Conservation (phyloP, 2,888 invertebrate genomes). For the Orthosia incerta region DNA sequence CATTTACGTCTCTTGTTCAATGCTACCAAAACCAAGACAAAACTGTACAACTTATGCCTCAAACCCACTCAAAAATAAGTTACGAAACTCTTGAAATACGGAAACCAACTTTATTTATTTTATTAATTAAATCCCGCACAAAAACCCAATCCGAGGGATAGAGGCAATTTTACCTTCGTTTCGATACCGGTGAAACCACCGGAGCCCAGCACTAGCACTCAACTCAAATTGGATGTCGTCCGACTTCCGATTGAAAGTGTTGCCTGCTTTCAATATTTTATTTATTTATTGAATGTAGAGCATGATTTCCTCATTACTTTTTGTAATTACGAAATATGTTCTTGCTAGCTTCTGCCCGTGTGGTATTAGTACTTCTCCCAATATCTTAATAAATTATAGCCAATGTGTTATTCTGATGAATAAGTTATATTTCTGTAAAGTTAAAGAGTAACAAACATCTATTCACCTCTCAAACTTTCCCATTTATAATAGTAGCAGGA, state of each 20-base stretch:
- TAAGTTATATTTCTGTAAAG: too few relatives aligned
- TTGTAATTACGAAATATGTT: constrained; percentile 3
- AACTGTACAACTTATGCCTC: too few relatives aligned
- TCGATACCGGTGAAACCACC: not conserved
- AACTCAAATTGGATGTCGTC: constrained; percentile 48
- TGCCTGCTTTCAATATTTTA: constrained; percentile 16
- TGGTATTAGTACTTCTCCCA: too few relatives aligned
- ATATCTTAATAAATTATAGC: too few relatives aligned
- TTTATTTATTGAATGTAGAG: constrained; percentile 6
- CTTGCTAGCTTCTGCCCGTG: too few relatives aligned
- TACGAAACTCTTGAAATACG: not conserved
- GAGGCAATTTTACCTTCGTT: constrained; percentile 24
- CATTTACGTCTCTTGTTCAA: not conserved
- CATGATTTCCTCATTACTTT: constrained; percentile 9
- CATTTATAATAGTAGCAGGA: too few relatives aligned
- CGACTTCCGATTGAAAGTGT: constrained; percentile 42
- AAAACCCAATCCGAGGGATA: constrained; percentile 16
- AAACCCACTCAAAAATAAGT: not conserved
- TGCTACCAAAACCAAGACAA: not conserved
- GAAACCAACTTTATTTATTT: constrained; percentile 9
- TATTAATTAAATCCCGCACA: constrained; percentile 23
- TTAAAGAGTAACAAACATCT: too few relatives aligned
- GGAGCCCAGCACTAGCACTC: constrained; percentile 11
- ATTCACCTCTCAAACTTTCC: too few relatives aligned
- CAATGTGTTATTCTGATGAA: too few relatives aligned